A percentile compares a stretch with the other conserved stretches of the same genome.
These are phyloP conservation scores for Cyanistes caeruleus DNA, from an alignment of 2,113 vertebrate genomes.

Conservation along the genomic window DNA sequence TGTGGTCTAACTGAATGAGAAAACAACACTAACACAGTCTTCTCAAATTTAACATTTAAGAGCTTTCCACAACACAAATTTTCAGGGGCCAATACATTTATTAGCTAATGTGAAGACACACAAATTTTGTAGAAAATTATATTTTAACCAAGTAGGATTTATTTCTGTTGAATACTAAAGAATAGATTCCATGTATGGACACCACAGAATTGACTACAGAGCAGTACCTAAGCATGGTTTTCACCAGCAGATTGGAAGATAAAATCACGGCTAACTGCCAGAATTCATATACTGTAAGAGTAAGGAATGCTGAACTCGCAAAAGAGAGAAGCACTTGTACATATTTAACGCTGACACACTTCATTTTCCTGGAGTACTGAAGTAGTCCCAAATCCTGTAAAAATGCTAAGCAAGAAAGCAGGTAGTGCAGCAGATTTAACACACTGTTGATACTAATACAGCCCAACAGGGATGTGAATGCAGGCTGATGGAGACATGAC, in stretches of 20 bases:
- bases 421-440: neutral
- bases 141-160: neutral
- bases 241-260: neutral
- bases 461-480: neutral
- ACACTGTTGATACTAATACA: neutral
- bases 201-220: neutral
- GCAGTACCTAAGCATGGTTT: neutral
- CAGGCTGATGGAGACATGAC: neutral
- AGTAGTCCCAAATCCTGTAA: neutral
- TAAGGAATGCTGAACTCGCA: constrained; percentile 3
- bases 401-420: neutral
- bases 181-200: neutral
- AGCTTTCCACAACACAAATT: neutral
- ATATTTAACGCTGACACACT: neutral
- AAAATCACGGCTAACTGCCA: neutral
- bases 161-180: neutral
- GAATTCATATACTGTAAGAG: neutral
- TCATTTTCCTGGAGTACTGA: neutral
- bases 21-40: neutral
- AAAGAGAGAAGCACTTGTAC: neutral
- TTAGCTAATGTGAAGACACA: constrained; percentile 1
- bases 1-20: neutral
- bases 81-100: neutral
- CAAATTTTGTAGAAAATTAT: neutral
- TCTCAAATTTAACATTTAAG: neutral